Evolutionary conservation across 1,140 invertebrate species (phyloP), one percentile per base, ranked within the genome.

Genomic region (Gryon sp.): DNA sequence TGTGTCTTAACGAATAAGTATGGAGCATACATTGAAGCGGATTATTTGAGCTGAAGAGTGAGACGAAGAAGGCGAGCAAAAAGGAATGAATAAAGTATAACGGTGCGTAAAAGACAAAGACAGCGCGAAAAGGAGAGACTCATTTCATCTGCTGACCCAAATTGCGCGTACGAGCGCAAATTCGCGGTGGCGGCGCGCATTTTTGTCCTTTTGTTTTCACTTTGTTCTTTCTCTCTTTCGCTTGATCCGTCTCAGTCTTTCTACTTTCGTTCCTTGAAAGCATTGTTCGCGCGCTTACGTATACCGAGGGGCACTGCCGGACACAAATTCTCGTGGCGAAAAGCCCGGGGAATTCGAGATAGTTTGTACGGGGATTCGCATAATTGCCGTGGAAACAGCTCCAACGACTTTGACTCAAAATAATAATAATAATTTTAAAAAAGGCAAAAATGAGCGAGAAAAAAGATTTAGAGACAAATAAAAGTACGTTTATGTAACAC

Each of bases 31-130:
- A 52, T 24, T 32, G 24, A 26, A 59, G 12, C 7, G 24, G 30
- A 55, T 41, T 28, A 50, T 48, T 15, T 20, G 12, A 16, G 26
- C 18, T n/a, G 15, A 57, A 12, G 12, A 5, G 43, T 12, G 24
- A 36, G 11, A 36, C 18, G 8, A 12, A n/a, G 22, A 48, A 46
- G 32, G 16, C 59, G 34, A 28, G 48, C 24, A 66, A 66, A 60
- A 53, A 66, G 50, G 20, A 66, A 30, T 45, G 50, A 66, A 66
- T 55, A 46, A 55, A 66, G 19, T 55, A 68, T 48, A 55, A 68
- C 41, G 63, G 50, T 62, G 55, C 34, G 15, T 7, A n/a, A n/a
- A n/a, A n/a, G n/a, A n/a, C n/a, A n/a, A n/a, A n/a, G n/a, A n/a
- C n/a, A n/a, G n/a, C n/a, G n/a, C n/a, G n/a, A n/a, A n/a, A n/a